Percentiles rank a stretch among this genome's conserved stretches.
Conservation (phyloP, 1,140 invertebrate species). For the Phortica variegata region DNA sequence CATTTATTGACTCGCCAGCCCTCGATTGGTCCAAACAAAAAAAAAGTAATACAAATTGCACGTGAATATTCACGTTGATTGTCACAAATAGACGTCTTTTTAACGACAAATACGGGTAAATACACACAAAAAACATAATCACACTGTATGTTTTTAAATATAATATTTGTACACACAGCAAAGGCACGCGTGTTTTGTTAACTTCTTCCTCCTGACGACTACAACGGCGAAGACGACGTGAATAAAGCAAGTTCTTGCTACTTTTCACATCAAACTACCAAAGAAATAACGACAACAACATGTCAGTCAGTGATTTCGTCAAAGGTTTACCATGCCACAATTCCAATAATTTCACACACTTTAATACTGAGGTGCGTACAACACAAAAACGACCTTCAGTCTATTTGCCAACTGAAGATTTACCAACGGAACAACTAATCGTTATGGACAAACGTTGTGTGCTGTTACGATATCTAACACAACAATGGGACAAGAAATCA, state of each 20-base stretch:
- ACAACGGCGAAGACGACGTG: slow-evolving; percentile 1
- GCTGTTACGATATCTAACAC: slow-evolving; percentile 86
- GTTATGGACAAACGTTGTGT: slow-evolving; percentile 95
- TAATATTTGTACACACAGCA: slow-evolving; percentile 1
- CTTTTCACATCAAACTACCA: too few species aligned
- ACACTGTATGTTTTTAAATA: too few species aligned
- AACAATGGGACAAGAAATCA: slow-evolving; percentile 90
- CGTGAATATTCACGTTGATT: too few species aligned
- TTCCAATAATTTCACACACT: slow-evolving; percentile 86
- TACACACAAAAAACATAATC: too few species aligned
- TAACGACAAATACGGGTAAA: too few species aligned
- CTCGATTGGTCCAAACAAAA: too few species aligned
- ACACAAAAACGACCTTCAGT: slow-evolving; percentile 84
- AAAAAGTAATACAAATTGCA: too few species aligned
- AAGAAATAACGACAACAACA: slow-evolving; percentile 65
- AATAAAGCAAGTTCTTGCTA: too few species aligned
- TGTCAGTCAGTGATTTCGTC: slow-evolving; percentile 70
- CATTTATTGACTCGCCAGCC: too few species aligned
- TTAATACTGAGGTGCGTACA: slow-evolving; percentile 82
- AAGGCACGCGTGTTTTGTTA: not conserved
- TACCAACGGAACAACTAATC: slow-evolving; percentile 90
- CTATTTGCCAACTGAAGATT: slow-evolving; percentile 86
- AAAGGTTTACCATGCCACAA: slow-evolving; percentile 88
- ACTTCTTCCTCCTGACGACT: not conserved
- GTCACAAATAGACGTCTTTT: too few species aligned